Base-by-base conservation (phyloP, 2,888 invertebrate species). In the Ashinkailepas kermadecensis region DNA sequence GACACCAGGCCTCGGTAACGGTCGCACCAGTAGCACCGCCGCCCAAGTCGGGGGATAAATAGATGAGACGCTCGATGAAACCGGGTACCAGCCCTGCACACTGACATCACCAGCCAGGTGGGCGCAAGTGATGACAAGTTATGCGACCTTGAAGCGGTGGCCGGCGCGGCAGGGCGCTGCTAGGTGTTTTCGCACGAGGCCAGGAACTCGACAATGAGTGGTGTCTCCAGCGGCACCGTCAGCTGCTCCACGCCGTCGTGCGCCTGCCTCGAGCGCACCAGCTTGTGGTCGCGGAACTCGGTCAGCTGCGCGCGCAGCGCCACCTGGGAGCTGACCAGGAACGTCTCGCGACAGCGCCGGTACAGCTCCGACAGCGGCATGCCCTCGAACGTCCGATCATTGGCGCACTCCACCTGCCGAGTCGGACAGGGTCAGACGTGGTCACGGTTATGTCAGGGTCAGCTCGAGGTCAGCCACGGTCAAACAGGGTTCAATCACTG, bases 211-310 rank as follows among this genome's bases (percentile, higher is more conserved):
- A 93, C 91, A 82, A 97, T 87, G 74, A 95, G 89, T 21, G 88
- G 87, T 84, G 90, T 91, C 84, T 93, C 92, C 56, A 96, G 91
- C 0, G 96, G 95, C 87, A 97, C 94, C 54, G 90, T 86, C 62
- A 97, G 89, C 86, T 93, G 92, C 87, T 97, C 96, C 81, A 92
- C 91, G 62, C 95, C 96, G 87, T 96, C 96, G 58, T 89, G 88
- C 23, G 92, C 93, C 85, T 95, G 91, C 86, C 93, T 94, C 82
- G 91, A 91, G 87, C 92, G 93, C 9, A 97, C 92, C 85, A 99
- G 90, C 87, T 96, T 95, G 87, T 99, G 99, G 88, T 99, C 98
- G 80, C 95, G 89, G 88, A 98, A 99, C 88, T 99, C 99, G 0
- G 95, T 96, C 6, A 99, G 90, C 86, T 97, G 96, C 10, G 96